These are phyloP conservation scores for Oreochromis grahami DNA, from an alignment of 2,797 vertebrate genomes.

Conservation along the genomic window DNA sequence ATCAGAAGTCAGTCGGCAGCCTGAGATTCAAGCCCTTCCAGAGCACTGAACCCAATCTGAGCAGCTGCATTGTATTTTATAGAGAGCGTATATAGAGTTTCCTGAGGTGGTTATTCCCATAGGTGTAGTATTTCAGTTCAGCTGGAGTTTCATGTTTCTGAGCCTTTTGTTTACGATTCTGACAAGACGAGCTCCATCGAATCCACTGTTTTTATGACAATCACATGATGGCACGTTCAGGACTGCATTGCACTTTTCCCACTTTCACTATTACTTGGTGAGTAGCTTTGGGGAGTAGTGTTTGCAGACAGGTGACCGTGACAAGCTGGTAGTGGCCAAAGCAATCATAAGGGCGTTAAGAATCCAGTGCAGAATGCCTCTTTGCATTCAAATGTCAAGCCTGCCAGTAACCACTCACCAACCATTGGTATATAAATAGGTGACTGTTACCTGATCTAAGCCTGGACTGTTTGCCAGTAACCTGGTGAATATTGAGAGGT, in stretches of 20 bases:
- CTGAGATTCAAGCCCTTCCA: constrained; percentile 13
- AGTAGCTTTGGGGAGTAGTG: background rate
- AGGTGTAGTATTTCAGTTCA: constrained; percentile 49
- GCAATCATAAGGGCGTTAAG: background rate
- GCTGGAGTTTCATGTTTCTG: background rate
- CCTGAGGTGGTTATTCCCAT: constrained; percentile 48
- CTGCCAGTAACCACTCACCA: background rate
- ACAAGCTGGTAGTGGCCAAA: rapidly evolving
- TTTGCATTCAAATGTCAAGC: background rate
- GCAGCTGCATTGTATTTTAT: constrained; percentile 56
- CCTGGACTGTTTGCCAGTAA: background rate
- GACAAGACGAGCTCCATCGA: background rate
- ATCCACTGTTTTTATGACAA: background rate
- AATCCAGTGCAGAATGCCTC: background rate
- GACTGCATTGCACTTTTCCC: background rate
- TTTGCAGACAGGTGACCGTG: background rate
- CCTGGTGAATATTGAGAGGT: background rate
- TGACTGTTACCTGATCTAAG: background rate
- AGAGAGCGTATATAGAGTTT: constrained; percentile 28
- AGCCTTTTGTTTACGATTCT: constrained; percentile 22
- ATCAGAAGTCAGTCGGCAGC: constrained; percentile 35
- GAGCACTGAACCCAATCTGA: constrained; percentile 9
- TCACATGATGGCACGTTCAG: background rate
- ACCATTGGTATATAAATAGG: background rate
- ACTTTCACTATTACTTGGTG: background rate